Percentiles rank a stretch among this genome's conserved stretches.
Evolutionary conservation across 2,113 vertebrate genomes (phyloP).

Genomic region (Prietella phreatophila): DNA sequence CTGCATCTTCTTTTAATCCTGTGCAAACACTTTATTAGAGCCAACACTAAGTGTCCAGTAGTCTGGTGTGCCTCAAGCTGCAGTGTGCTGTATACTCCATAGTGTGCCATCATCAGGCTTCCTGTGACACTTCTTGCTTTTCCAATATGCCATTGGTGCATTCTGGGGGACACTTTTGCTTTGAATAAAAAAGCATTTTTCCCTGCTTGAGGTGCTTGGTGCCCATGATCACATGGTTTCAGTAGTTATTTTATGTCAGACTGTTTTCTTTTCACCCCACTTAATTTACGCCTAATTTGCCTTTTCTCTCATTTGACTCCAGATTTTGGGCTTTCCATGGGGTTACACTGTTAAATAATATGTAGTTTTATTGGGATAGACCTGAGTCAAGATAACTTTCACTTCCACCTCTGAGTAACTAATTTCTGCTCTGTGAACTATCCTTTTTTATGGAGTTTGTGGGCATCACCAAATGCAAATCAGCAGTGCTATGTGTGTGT

Average conservation of each 20-base stretch:
- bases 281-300: neutral
- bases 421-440: neutral
- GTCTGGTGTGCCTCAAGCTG: neutral
- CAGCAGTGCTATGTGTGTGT: too few relatives aligned
- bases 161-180: neutral
- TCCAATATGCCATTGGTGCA: neutral
- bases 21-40: neutral
- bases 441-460: neutral
- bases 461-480: neutral
- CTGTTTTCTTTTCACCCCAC: neutral
- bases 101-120: neutral
- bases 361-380: neutral
- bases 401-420: neutral
- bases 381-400: neutral
- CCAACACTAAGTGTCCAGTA: neutral
- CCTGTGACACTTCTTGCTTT: conserved; percentile 8
- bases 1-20: neutral
- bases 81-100: neutral
- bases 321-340: neutral
- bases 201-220: neutral
- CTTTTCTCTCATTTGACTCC: neutral
- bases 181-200: neutral
- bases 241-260: neutral
- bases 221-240: neutral
- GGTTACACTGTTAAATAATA: neutral